Percentiles rank a stretch among this genome's conserved stretches.
Conservation (phyloP, 2,113 vertebrate species). For the Panthera uncia region DNA sequence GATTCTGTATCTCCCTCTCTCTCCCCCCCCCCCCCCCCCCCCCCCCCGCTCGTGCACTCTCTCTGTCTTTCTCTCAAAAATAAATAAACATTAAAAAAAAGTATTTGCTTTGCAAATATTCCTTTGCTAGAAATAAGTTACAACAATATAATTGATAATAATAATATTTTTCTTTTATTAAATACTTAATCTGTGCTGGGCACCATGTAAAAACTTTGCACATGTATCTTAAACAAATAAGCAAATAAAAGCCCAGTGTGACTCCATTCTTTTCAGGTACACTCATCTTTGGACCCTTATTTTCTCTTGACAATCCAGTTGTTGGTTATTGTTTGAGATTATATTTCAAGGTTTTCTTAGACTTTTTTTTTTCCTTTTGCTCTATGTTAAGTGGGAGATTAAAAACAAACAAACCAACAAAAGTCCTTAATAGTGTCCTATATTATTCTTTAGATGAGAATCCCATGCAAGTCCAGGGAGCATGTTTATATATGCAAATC, state of each 20-base stretch:
- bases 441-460: neutral
- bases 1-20: no score
- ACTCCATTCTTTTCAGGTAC: neutral
- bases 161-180: neutral
- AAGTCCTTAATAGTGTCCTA: neutral
- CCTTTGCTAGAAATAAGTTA: constrained; percentile 26
- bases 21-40: no score
- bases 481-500: neutral
- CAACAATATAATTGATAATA: neutral
- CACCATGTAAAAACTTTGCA: neutral
- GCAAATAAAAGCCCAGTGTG: neutral
- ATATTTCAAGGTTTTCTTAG: neutral
- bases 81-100: neutral
- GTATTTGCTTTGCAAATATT: constrained; percentile 35
- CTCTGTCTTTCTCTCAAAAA: no score
- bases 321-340: constrained; percentile 2
- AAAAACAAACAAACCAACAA: neutral
- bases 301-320: neutral
- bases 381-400: neutral
- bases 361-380: neutral
- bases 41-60: no score
- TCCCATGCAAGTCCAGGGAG: neutral
- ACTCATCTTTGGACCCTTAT: neutral
- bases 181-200: neutral
- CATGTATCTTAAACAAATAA: constrained; percentile 30